Conservation (phyloP, 1,140 invertebrate genomes). For the Atta cephalotes region DNA sequence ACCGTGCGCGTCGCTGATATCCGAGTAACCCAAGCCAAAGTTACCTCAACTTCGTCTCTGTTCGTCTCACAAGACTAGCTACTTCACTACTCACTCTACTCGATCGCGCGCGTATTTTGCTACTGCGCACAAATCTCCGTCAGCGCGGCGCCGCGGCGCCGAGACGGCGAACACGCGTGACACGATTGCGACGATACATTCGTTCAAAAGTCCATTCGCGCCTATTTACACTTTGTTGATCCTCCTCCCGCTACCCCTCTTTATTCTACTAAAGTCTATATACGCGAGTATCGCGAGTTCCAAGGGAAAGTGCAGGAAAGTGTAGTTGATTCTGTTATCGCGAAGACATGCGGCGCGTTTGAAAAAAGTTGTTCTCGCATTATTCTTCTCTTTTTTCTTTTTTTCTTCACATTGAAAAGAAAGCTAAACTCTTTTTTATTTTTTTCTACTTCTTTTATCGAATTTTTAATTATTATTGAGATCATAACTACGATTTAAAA, state of each 20-base stretch:
- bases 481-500: background rate
- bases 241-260: background rate
- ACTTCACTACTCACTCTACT: constrained; percentile 1
- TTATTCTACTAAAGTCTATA: background rate
- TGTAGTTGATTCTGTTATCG: background rate
- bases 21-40: background rate
- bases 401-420: too few relatives aligned
- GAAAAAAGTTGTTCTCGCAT: background rate
- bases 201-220: constrained; percentile 28
- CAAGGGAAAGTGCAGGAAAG: constrained; percentile 3
- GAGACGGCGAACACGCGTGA: constrained; percentile 1
- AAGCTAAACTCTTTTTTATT: too few relatives aligned
- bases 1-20: background rate
- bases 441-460: background rate
- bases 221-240: background rate
- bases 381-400: background rate
- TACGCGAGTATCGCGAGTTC: background rate
- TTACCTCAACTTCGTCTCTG: constrained; percentile 8
- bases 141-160: background rate
- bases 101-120: constrained; percentile 38
- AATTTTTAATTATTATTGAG: background rate
- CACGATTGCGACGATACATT: background rate
- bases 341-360: background rate
- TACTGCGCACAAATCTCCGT: background rate
- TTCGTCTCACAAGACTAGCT: background rate